Percentiles rank a stretch among this genome's conserved stretches.
These are phyloP conservation scores for Osedax frankpressi DNA, from an alignment of 2,888 invertebrate genomes.

Conservation along the genomic window DNA sequence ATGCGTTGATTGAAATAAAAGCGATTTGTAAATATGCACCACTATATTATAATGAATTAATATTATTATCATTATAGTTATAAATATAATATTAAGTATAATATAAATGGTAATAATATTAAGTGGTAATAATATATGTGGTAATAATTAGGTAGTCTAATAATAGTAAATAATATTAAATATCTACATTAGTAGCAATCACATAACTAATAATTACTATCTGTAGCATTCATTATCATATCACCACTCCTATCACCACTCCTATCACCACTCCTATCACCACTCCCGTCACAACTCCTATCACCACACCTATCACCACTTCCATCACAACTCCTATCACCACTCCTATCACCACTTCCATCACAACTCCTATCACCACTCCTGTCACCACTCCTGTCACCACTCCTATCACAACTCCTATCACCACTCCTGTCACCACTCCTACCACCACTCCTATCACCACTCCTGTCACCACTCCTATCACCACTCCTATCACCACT, in stretches of 20 bases:
- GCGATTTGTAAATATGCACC: no score
- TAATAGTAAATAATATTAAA: no score
- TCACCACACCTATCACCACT: background rate
- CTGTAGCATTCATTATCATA: no score
- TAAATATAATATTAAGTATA: no score
- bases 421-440: constrained; percentile 5
- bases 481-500: constrained; percentile 13
- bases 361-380: constrained; percentile 14
- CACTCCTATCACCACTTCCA: constrained; percentile 2
- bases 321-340: background rate
- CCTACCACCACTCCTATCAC: constrained; percentile 2
- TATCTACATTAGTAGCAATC: no score
- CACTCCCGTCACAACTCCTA: background rate
- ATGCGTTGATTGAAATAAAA: no score
- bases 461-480: constrained; percentile 13
- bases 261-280: background rate
- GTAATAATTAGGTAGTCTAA: no score
- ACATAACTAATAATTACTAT: no score
- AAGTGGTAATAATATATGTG: no score
- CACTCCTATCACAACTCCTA: constrained; percentile 13
- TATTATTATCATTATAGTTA: no score
- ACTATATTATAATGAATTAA: no score
- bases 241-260: background rate
- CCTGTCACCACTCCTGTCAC: constrained; percentile 6
- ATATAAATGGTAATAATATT: no score